Base-by-base conservation (phyloP, 2,797 vertebrate genomes). In the Enteromius afrohamiltoni region DNA sequence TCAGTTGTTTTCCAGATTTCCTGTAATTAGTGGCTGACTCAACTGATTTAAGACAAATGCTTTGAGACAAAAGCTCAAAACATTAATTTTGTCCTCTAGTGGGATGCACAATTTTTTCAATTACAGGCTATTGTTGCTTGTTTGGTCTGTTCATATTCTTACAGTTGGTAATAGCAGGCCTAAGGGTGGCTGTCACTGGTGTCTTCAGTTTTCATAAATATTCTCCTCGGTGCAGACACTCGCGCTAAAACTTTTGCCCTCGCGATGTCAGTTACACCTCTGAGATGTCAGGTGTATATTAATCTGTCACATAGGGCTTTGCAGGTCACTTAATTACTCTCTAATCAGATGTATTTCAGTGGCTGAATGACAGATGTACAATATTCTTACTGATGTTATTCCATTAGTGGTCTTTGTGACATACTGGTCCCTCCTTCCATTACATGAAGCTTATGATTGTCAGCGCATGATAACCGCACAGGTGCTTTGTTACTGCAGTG, bases 251-350 rank as follows among this genome's bases (percentile, higher is more conserved):
- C 77, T 83, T 86, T 87, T 83, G 79, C 75, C 77, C 75, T 85
- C 69, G 37, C 42, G n/a, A 68, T 79, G 78, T 84, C 68, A 84
- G 79, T 69, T 80, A 80, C 88, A 87, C 88, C 82, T 87, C 82
- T 75, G 85, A 67, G 58, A 87, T 88, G 88, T 84, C 89, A 86
- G 81, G 85, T 86, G 62, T 73, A 83, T 85, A 87, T 86, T 86
- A 88, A 85, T 88, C 83, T 85, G 81, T 86, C 84, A 87, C 83
- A 55, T 69, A 37, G 84, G 76, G 71, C 67, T 83, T 79, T 85
- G 86, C 83, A 86, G 84, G 86, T 86, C 85, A 87, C 84, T 86
- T 88, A 87, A 88, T 87, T 88, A 85, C 87, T 87, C 77, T 86
- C 74, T 86, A 85, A 87, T 87, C 74, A 65, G 69, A 87, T 81